A percentile compares a stretch with the other conserved stretches of the same genome.
Evolutionary conservation across 2,797 vertebrate genomes (phyloP).

Genomic region (Zalophus californianus): DNA sequence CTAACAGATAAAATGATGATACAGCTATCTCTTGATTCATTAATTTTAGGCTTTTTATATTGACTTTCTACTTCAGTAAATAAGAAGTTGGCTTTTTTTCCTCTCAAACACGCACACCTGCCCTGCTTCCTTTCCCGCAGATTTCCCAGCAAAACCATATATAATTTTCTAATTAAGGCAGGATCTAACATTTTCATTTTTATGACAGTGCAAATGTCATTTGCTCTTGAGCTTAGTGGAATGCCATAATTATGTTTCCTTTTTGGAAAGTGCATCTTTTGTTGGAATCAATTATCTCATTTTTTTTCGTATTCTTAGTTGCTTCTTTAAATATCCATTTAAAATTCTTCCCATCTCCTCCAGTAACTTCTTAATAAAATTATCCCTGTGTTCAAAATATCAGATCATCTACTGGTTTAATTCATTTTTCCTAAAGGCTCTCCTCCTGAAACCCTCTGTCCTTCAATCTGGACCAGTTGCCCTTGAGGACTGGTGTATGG

Average conservation of each 20-base stretch:
- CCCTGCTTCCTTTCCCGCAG: neutral
- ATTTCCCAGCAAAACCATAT: neutral
- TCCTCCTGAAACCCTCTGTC: neutral
- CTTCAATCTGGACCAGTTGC: neutral
- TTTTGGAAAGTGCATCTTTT: conserved; percentile 8
- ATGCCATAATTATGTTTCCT: neutral
- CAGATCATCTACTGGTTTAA: neutral
- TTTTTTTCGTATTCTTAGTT: conserved; percentile 25
- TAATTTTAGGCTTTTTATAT: conserved; percentile 52
- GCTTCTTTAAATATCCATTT: neutral
- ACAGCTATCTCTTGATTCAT: conserved; percentile 48
- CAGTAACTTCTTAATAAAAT: neutral
- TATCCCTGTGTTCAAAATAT: neutral
- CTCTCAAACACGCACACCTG: neutral
- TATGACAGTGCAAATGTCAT: neutral
- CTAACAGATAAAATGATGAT: conserved; percentile 61
- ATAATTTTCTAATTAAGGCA: conserved; percentile 20
- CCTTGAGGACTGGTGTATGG: neutral
- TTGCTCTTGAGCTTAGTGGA: neutral
- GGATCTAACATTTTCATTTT: neutral
- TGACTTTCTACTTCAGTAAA: conserved; percentile 43
- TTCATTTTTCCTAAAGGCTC: neutral
- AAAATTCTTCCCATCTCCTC: neutral
- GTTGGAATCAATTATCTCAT: neutral
- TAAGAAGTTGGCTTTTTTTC: neutral